A percentile compares a stretch with the other conserved stretches of the same genome.
Evolutionary conservation across 2,113 vertebrate species (phyloP).

Genomic region (Upupa epops): DNA sequence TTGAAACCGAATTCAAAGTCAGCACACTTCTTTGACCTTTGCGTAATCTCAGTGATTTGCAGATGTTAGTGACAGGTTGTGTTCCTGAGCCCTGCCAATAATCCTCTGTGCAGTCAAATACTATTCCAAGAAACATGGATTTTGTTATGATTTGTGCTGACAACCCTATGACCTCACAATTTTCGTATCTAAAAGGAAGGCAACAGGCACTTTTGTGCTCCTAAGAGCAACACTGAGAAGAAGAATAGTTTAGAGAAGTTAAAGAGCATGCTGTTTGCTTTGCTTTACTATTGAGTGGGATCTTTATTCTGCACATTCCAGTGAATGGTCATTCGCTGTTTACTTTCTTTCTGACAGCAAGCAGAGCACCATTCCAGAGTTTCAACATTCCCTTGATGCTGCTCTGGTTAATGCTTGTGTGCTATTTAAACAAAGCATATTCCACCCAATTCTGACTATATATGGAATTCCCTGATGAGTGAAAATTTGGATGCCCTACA

Average conservation of each 20-base stretch:
- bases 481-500: slow-evolving; percentile 35
- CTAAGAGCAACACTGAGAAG: background rate
- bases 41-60: background rate
- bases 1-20: slow-evolving; percentile 11
- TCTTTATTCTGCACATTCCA: slow-evolving; percentile 44
- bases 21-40: background rate
- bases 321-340: background rate
- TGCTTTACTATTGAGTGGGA: background rate
- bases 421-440: slow-evolving; percentile 67
- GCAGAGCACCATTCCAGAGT: slow-evolving; percentile 14
- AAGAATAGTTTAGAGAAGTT: background rate
- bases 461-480: slow-evolving; percentile 67
- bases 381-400: slow-evolving; percentile 28
- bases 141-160: background rate
- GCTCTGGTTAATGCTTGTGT: slow-evolving; percentile 27
- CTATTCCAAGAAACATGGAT: background rate
- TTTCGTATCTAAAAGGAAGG: background rate
- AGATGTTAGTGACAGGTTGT: slow-evolving; percentile 18
- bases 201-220: background rate
- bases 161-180: background rate
- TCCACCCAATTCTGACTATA: slow-evolving; percentile 65
- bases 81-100: background rate
- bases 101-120: background rate
- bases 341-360: slow-evolving; percentile 28
- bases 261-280: background rate